Evolutionary conservation across 2,797 vertebrate species (phyloP).

Genomic region (Zalophus californianus): DNA sequence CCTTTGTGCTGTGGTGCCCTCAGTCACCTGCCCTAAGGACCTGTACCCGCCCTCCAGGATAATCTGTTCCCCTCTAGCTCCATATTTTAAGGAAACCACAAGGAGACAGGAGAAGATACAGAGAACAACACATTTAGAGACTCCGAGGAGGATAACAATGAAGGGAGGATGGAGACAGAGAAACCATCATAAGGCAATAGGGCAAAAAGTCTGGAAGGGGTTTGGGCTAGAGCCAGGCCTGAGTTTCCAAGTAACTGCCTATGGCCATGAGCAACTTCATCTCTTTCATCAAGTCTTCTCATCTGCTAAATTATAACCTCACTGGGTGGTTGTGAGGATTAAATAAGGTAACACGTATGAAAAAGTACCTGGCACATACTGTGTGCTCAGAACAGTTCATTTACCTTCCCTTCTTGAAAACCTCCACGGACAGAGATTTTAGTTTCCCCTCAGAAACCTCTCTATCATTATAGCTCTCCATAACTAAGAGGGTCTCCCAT

Average conservation of each 20-base stretch:
- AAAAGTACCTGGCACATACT: background rate
- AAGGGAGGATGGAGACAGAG: background rate
- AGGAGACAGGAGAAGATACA: background rate
- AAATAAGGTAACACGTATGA: background rate
- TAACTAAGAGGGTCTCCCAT: background rate
- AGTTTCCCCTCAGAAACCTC: conserved; percentile 18
- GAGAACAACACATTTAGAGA: background rate
- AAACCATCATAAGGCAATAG: background rate
- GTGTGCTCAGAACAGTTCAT: background rate
- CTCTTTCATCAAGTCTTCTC: background rate
- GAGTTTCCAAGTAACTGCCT: background rate
- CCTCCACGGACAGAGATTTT: conserved; percentile 19
- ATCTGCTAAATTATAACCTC: background rate
- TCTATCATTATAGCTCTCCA: background rate
- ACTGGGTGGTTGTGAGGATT: conserved; percentile 13
- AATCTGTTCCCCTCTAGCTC: background rate
- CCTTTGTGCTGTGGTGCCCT: background rate
- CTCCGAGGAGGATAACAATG: background rate
- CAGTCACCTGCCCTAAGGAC: no score
- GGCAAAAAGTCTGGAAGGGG: background rate
- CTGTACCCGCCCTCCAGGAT: background rate
- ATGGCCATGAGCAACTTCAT: background rate
- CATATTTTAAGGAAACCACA: background rate
- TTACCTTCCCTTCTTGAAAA: conserved; percentile 42
- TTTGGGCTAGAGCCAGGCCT: background rate